Evolutionary conservation across 2,888 invertebrate species (phyloP), one percentile per base, ranked within the genome.

Genomic region (Apotomis turbidana): DNA sequence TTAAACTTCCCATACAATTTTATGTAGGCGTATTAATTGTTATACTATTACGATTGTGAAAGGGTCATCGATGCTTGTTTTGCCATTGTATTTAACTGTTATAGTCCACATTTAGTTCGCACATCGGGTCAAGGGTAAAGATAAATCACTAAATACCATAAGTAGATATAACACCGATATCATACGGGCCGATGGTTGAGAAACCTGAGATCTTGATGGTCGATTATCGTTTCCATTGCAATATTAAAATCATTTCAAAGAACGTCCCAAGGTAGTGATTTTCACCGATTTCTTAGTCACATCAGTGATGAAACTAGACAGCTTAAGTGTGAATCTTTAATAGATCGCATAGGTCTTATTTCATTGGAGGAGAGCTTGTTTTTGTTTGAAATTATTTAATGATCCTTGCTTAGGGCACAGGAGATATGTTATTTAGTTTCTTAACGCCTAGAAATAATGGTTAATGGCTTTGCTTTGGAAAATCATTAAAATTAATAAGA

Each of bases 401-500:
- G 62, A 68, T 58, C 41, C 68, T 63, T 46, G 54, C 72, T 68
- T 49, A 68, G 71, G 68, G 67, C 68, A 58, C 41, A n/a, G 61
- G 66, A 51, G 71, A 72, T 68, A 62, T 72, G 63, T 72, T 68
- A 72, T 72, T 72, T 72, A 68, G 68, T 72, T 68, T 72, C 72
- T 68, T 72, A 72, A 68, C 72, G 68, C 62, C 59, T 68, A 58
- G 62, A 57, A 57, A 71, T 62, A 62, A 57, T 38, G 62, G 68
- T 68, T 61, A 57, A 51, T 63, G 70, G 49, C 59, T n/a, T 44
- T n/a, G 62, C 38, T 62, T 72, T 58, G 52, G 68, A 63, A 58
- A 68, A 72, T 72, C 62, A 72, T 72, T 68, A 72, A 72, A 62
- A 72, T 68, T 72, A 72, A 72, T 72, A 68, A 72, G 68, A 12